Conservation (phyloP, 2,113 vertebrate genomes). For the Guaruba guarouba region DNA sequence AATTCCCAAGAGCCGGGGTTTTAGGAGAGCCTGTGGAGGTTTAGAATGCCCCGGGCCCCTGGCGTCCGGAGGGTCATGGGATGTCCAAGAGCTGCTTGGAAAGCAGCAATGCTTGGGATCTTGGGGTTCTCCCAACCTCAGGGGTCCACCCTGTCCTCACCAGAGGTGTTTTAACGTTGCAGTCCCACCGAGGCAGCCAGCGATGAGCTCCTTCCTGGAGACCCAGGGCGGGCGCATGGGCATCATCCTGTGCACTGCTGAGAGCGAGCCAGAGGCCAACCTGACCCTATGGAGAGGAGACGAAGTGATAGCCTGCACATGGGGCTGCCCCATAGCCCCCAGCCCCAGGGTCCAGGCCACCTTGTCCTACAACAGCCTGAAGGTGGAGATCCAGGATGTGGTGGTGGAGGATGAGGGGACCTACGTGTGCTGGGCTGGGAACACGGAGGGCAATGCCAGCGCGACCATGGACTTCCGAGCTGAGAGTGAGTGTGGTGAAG, state of each 20-base stretch:
- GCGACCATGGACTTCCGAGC: constrained; percentile 35
- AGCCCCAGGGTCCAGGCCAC: not conserved
- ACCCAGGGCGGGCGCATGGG: constrained; percentile 20
- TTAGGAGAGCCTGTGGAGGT: accelerated
- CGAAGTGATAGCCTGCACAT: not conserved
- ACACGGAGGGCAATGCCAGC: constrained; percentile 14
- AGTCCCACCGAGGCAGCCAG: constrained; percentile 62
- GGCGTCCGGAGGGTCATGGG: not conserved
- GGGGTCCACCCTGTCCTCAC: accelerated
- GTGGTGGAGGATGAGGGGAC: constrained; percentile 66
- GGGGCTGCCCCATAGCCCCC: not conserved
- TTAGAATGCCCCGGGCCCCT: not conserved
- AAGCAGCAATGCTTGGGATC: not conserved
- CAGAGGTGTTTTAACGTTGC: not conserved
- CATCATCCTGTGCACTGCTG: constrained; percentile 61
- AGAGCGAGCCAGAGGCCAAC: constrained; percentile 71
- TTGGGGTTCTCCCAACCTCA: not conserved
- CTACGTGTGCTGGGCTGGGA: constrained; percentile 68
- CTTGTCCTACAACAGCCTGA: constrained; percentile 47
- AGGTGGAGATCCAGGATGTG: constrained; percentile 56
- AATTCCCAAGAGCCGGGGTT: no score
- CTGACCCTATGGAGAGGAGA: constrained; percentile 35
- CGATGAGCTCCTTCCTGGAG: constrained; percentile 66
- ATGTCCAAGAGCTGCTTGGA: not conserved
- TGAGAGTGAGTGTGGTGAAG: constrained; percentile 57